These are phyloP conservation scores for Rhinolophus ferrumequinum DNA, from an alignment of 2,113 vertebrate species.

Conservation along the genomic window DNA sequence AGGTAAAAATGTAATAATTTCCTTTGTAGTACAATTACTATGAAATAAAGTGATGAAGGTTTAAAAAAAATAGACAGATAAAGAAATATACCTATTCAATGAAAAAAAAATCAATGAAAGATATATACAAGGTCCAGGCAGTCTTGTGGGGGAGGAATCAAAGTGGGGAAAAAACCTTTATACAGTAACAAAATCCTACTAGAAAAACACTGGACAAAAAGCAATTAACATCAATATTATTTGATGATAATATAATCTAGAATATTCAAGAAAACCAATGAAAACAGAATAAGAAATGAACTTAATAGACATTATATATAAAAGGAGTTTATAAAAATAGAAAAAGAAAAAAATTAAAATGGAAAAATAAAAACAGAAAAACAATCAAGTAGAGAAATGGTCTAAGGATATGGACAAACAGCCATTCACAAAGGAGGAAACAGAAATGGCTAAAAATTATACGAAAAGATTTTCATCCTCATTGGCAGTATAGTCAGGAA, in stretches of 20 bases:
- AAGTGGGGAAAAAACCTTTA: neutral
- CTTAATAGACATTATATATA: neutral
- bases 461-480: neutral
- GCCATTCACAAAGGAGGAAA: constrained; percentile 29
- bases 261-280: neutral
- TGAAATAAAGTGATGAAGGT: neutral
- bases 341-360: neutral
- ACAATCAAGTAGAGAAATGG: neutral
- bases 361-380: neutral
- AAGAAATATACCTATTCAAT: neutral
- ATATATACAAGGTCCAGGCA: neutral
- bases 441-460: neutral
- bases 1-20: neutral
- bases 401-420: neutral
- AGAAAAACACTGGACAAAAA: neutral
- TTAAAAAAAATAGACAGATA: neutral
- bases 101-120: neutral
- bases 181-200: neutral
- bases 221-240: neutral
- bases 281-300: constrained; percentile 12
- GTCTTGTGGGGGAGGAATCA: neutral
- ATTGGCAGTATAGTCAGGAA: neutral
- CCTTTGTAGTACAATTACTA: neutral
- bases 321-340: neutral
- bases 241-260: neutral